These are phyloP conservation scores for Acestrorhynchus altus DNA, from an alignment of 2,797 vertebrate genomes.

Conservation along the genomic window DNA sequence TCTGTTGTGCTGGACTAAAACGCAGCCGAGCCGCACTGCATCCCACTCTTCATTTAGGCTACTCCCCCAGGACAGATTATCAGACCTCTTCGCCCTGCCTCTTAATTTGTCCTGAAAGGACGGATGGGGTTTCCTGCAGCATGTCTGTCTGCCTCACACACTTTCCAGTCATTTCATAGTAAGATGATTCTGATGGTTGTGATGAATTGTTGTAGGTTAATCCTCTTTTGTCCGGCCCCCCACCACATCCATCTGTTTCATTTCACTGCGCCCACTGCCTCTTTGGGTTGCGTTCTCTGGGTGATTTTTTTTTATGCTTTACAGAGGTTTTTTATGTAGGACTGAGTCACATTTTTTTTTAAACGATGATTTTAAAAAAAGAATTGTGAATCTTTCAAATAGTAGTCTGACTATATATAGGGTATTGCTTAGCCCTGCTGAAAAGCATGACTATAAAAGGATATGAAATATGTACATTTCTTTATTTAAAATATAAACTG, in stretches of 20 bases:
- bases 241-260: conserved; percentile 59
- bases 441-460: no score
- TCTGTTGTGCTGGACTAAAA: conserved; percentile 29
- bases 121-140: conserved; percentile 37
- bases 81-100: conserved; percentile 37
- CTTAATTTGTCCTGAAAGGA: conserved; percentile 48
- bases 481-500: no score
- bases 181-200: conserved; percentile 49
- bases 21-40: neutral
- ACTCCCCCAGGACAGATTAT: conserved; percentile 48
- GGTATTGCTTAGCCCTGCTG: neutral
- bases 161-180: conserved; percentile 42
- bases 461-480: no score
- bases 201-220: conserved; percentile 56
- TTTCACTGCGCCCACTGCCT: conserved; percentile 17
- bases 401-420: neutral
- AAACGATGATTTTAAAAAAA: neutral
- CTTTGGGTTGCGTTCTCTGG: neutral
- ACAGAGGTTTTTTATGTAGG: conserved; percentile 18
- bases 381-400: neutral
- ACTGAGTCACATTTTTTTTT: neutral
- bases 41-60: conserved; percentile 35
- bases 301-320: conserved; percentile 23
- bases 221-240: conserved; percentile 54
- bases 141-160: conserved; percentile 16